These are phyloP conservation scores for Mastigias papua DNA, from an alignment of 30 jellyfish, hydroid and myxozoan genomes.

Conservation along the genomic window DNA sequence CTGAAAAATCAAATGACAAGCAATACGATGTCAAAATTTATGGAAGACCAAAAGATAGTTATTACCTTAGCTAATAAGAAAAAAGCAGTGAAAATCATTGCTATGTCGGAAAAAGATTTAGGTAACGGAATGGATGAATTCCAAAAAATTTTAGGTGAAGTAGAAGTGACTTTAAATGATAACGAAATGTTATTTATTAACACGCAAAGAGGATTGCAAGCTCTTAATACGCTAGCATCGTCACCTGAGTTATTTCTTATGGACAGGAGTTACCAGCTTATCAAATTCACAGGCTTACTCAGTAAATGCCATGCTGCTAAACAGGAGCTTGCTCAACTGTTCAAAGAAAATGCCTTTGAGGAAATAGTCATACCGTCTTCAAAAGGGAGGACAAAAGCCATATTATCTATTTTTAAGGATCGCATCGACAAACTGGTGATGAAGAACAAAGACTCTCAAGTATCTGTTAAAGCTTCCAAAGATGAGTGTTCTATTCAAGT, in stretches of 20 bases:
- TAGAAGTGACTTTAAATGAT: not conserved
- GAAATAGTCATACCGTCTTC: slow-evolving; percentile 1
- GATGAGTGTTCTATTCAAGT: slow-evolving; percentile 25
- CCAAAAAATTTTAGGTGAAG: not conserved
- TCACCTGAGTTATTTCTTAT: not conserved
- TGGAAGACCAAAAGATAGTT: not conserved
- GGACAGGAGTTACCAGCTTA: not conserved
- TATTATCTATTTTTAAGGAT: not conserved
- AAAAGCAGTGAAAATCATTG: not conserved
- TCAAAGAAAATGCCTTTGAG: slow-evolving; percentile 22
- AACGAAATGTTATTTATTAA: not conserved
- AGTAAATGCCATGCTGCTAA: not conserved
- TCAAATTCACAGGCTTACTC: slow-evolving; percentile 6
- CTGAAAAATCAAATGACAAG: not conserved
- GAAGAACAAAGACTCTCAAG: not conserved
- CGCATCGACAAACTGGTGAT: not conserved
- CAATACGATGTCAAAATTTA: not conserved
- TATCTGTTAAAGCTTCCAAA: not conserved
- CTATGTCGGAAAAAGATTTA: slow-evolving; percentile 15
- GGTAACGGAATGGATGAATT: slow-evolving; percentile 20
- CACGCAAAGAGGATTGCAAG: not conserved
- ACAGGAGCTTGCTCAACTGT: not conserved
- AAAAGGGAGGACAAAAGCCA: slow-evolving; percentile 21
- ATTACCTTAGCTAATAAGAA: not conserved
- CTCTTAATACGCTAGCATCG: not conserved